phyloP scores from a whole-genome alignment of 2,113 vertebrate species.

The Tenebrosternarchus preto region DNA sequence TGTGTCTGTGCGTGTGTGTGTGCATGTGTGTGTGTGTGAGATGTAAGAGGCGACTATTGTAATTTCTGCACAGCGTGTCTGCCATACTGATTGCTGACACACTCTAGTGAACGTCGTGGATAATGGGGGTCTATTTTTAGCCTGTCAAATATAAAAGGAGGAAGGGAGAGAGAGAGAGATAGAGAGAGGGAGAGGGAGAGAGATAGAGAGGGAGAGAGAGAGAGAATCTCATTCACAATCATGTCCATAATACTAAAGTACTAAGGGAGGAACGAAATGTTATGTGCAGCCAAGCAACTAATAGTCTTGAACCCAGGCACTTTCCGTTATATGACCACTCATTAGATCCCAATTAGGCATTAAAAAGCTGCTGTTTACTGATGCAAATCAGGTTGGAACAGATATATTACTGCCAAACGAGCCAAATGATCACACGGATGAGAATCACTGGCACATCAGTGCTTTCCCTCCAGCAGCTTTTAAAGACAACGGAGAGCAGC shows the following conservation, averaged over 20 bases:
- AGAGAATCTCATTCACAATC: slow-evolving; percentile 70
- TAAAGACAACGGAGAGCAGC: neutral
- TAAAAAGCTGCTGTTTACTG: slow-evolving; percentile 78
- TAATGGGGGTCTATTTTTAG: slow-evolving; percentile 78
- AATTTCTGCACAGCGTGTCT: slow-evolving; percentile 69
- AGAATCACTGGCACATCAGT: slow-evolving; percentile 20
- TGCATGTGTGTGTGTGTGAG: slow-evolving; percentile 47
- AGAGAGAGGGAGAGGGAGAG: slow-evolving; percentile 57
- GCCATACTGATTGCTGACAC: slow-evolving; percentile 73
- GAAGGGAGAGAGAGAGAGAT: slow-evolving; percentile 52
- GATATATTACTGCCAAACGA: slow-evolving; percentile 72
- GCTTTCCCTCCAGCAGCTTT: neutral
- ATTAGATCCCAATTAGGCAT: slow-evolving; percentile 81
- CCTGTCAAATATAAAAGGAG: slow-evolving; percentile 48
- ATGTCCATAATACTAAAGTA: slow-evolving; percentile 64
- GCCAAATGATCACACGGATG: slow-evolving; percentile 34
- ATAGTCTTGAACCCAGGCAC: slow-evolving; percentile 80
- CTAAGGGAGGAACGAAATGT: slow-evolving; percentile 73
- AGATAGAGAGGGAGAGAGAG: slow-evolving; percentile 56
- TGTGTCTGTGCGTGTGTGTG: neutral
- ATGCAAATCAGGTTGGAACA: slow-evolving; percentile 77
- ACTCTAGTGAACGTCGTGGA: slow-evolving; percentile 69
- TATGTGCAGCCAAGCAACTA: slow-evolving; percentile 82
- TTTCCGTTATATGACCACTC: slow-evolving; percentile 79
- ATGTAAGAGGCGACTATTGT: slow-evolving; percentile 73